Evolutionary conservation across 2,888 invertebrate genomes (phyloP), one percentile per base, ranked within the genome.

Genomic region (Ectemnius cavifrons): DNA sequence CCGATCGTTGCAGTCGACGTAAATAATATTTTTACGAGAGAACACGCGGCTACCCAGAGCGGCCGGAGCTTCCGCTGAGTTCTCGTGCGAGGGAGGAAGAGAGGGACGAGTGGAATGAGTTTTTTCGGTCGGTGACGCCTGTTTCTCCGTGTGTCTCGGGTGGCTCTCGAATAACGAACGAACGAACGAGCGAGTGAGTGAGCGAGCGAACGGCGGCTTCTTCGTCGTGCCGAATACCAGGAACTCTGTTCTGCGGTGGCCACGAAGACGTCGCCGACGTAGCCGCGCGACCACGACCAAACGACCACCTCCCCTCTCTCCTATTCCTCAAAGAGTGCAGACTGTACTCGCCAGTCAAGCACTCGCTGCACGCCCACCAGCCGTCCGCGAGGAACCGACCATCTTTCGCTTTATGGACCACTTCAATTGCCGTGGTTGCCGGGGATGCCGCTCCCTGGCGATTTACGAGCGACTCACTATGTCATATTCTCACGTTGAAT

Each of bases 11-110:
- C 52, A 57, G 69, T 73, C 69, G 70, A 66, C 78, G 79, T 81
- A 80, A 80, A 79, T 83, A 78, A 77, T 80, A 76, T 84, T 84
- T 83, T 85, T 82, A 76, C 77, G 79, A 78, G 80, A 67, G 69
- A 65, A 27, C 16, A 16, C 16, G 37, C 37, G 37, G 37, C 23
- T 23, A 23, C 23, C 23, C 23, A 37, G 8, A 37, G 23, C 23
- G 23, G 23, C 23, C 23, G 37, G 8, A 37, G 37, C 37, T 37
- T 37, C 37, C 37, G 37, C 37, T 4, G 37, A 11, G 37, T 37
- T 37, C 37, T 23, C 23, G 23, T 3, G 23, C 3, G 2, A 23
- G 37, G 37, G 37, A 37, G 37, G 37, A 37, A 37, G 37, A 37
- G 37, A 37, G 37, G 37, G 73, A 63, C 67, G 77, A 80, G 78